Base-by-base conservation (phyloP, 1,140 invertebrate genomes). In the Drosophila auraria region DNA sequence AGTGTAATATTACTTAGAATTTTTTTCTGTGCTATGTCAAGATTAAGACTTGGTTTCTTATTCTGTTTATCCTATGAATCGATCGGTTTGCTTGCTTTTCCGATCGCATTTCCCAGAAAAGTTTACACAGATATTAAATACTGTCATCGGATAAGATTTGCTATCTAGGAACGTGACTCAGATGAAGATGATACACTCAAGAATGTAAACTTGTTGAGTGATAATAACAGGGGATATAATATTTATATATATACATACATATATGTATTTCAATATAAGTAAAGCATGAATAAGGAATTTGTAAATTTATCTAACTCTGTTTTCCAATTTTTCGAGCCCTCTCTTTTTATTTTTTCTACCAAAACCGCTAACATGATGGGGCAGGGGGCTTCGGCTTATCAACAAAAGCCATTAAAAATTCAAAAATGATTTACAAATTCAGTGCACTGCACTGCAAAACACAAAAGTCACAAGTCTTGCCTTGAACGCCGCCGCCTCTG, bases 351-450 rank as follows among this genome's bases (percentile, higher is more conserved):
- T 57, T 57, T 49, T 71, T 44, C 65, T 65, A 56, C 23, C n/a
- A 56, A 56, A 33, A 20, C 2, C 2, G 6, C 42, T 33, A 30
- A 14, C 47, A 12, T 36, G 27, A 12, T 1, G 23, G 15, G 23
- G n/a, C n/a, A n/a, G 15, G 8, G 30, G n/a, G 20, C 9, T 36
- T 71, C 42, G 66, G 20, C 66, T 72, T 72, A 72, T 72, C 70
- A 72, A 57, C 17, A 12, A 44, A 51, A 38, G 45, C 72, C 53
- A 73, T 73, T 73, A 27, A 14, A 72, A 73, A 73, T 51, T 72
- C 44, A 14, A 42, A 72, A 58, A 59, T 62, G 33, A 73, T 59
- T 72, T 73, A 59, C 68, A 60, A 73, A 68, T 51, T 23, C 15
- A 50, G 42, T 47, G 42, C 66, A 54, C 27, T 36, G 63, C 68